Conservation (phyloP, 92 coral and sea anemone species). For the Actinostola sp. region DNA sequence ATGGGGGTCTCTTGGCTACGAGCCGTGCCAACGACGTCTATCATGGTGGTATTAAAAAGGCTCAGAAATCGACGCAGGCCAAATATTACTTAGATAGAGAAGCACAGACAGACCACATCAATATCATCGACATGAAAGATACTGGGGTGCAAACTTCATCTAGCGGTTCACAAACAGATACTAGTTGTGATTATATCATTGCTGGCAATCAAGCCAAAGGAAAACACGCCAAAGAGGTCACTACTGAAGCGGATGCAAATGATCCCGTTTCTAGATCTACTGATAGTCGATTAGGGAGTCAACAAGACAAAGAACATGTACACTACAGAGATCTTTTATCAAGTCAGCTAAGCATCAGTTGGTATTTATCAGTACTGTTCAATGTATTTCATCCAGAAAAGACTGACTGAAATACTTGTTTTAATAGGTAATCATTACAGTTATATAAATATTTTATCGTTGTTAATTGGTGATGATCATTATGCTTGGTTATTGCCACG, state of each 20-base stretch:
- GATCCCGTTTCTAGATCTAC: not conserved
- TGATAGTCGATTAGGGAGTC: not conserved
- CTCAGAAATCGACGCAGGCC: not conserved
- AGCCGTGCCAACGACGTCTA: not conserved
- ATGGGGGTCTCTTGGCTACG: not conserved
- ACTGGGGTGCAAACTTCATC: too few relatives aligned
- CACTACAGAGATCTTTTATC: not conserved
- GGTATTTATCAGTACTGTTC: conserved; percentile 24
- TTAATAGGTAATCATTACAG: too few relatives aligned
- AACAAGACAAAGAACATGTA: not conserved
- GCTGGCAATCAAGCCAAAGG: not conserved
- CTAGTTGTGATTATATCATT: not conserved
- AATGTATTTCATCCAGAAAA: conserved; percentile 1
- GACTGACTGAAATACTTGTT: not conserved
- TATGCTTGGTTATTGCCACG: too few relatives aligned
- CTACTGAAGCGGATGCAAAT: not conserved
- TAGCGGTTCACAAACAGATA: too few relatives aligned
- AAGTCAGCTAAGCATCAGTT: conserved; percentile 6
- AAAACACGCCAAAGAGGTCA: not conserved
- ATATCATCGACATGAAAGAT: not conserved
- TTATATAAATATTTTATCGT: too few relatives aligned
- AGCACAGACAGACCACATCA: not conserved
- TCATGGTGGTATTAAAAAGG: not conserved
- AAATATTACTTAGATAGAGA: not conserved
- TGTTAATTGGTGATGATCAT: too few relatives aligned